phyloP scores from a whole-genome alignment of 2,797 vertebrate genomes.

The Darevskia mixta region DNA sequence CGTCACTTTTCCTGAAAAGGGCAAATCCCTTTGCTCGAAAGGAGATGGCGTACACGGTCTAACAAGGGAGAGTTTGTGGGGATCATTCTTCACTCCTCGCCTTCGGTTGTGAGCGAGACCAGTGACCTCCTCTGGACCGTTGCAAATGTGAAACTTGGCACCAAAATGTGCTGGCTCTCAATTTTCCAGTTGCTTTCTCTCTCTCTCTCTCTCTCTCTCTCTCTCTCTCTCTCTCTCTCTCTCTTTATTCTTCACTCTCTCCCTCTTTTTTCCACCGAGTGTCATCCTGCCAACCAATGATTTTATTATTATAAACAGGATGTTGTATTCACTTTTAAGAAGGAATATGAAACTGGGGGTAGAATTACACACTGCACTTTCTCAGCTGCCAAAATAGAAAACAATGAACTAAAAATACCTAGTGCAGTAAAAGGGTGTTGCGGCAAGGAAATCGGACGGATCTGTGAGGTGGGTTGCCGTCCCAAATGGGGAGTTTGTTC shows the following conservation, averaged over 20 bases:
- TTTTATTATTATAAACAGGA: conserved; percentile 88
- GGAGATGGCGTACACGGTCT: conserved; percentile 68
- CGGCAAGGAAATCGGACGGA: conserved; percentile 70
- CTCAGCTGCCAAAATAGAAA: conserved; percentile 84
- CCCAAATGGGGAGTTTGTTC: conserved; percentile 57
- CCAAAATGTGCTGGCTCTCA: conserved; percentile 83
- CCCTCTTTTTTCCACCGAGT: conserved; percentile 69
- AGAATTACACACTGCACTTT: conserved; percentile 83
- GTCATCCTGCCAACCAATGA: conserved; percentile 83
- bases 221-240: conserved; percentile 69
- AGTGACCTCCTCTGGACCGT: conserved; percentile 81
- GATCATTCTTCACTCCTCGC: conserved; percentile 77
- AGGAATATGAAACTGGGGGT: conserved; percentile 85
- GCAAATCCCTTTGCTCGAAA: conserved; percentile 55
- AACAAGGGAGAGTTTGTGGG: conserved; percentile 66
- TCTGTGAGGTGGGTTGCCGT: conserved; percentile 64
- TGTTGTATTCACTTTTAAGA: conserved; percentile 86
- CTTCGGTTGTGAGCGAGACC: conserved; percentile 76
- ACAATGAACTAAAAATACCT: conserved; percentile 85
- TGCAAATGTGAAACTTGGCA: conserved; percentile 85
- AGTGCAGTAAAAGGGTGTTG: conserved; percentile 75
- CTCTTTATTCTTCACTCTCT: not conserved
- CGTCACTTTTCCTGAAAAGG: conserved; percentile 68
- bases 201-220: conserved; percentile 3
- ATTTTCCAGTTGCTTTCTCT: conserved; percentile 83